phyloP scores from a whole-genome alignment of 2,113 vertebrate genomes.

The Myiozetetes cayanensis region DNA sequence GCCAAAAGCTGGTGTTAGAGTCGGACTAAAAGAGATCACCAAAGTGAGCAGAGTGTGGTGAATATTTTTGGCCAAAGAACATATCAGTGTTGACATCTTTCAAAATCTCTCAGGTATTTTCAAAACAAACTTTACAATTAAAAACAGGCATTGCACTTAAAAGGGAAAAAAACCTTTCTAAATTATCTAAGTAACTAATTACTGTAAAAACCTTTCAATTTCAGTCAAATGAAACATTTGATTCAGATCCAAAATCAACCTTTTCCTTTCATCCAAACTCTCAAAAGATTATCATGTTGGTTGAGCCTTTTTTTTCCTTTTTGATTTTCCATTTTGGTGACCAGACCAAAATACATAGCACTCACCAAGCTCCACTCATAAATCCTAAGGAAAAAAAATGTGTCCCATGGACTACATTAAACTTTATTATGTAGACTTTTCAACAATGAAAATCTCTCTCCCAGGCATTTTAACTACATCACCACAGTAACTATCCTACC shows the following conservation, averaged over 20 bases:
- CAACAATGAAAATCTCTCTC: constrained; percentile 52
- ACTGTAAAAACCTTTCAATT: not conserved
- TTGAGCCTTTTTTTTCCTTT: not conserved
- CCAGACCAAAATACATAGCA: constrained; percentile 16
- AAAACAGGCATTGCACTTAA: not conserved
- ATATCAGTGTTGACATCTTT: not conserved
- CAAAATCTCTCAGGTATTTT: constrained; percentile 10
- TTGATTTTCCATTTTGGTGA: constrained; percentile 46
- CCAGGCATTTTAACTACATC: constrained; percentile 58
- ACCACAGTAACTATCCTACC: constrained; percentile 55
- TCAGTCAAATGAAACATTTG: not conserved
- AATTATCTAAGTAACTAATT: not conserved
- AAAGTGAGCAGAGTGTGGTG: not conserved
- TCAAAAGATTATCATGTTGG: not conserved
- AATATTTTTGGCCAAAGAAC: not conserved
- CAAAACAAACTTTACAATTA: not conserved
- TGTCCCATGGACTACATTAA: constrained; percentile 38
- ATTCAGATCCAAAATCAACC: not conserved
- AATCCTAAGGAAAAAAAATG: constrained; percentile 20
- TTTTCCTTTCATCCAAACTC: constrained; percentile 1
- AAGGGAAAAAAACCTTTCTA: not conserved
- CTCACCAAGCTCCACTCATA: constrained; percentile 36
- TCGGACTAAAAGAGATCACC: constrained; percentile 14
- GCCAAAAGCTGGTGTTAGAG: constrained; percentile 20
- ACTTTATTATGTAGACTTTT: constrained; percentile 51